Evolutionary conservation across 1,140 invertebrate genomes (phyloP), one percentile per base, ranked within the genome.

Genomic region (Ceratina japonica): DNA sequence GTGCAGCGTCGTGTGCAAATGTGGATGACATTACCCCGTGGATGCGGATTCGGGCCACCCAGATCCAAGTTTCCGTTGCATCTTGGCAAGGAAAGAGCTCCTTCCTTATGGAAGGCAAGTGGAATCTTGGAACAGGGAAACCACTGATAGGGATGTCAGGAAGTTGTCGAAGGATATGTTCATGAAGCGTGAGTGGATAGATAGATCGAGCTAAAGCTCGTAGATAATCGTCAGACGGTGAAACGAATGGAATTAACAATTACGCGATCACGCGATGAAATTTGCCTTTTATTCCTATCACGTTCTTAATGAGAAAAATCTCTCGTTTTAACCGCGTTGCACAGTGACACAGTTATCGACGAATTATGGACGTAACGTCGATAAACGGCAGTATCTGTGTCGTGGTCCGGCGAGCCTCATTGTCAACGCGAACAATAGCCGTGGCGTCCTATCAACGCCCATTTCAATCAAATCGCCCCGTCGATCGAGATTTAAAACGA

Each of bases 91-190:
- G 24, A 54, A 20, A 20, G 22, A n/a, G 13, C n/a, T 10, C 31
- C 24, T 13, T 15, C 18, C 31, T 49, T 54, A 54, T 31, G 37
- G 22, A 24, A 24, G 27, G 49, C 20, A 10, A 77, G 51, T 44
- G 68, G 80, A 81, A 82, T 87, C 88, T 84, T 81, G 75, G 77
- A 81, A 84, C 85, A 87, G 87, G 87, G 81, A 83, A 82, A 87
- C 83, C 72, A 65, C 69, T 82, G 85, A 84, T 86, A 73, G 79
- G 69, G 76, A 86, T 79, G 75, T 77, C 72, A 64, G 62, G 71
- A 85, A 78, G 80, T 82, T 58, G 61, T 80, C 58, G 52, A 54
- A 22, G 4, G 59, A 27, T 37, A 16, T 22, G 31, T 65, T 61
- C 37, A 54, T 37, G 15, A 10, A 13, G 24, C 31, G 44, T 18